Conservation (phyloP, 2,888 invertebrate species). For the Crocallis elinguaria region DNA sequence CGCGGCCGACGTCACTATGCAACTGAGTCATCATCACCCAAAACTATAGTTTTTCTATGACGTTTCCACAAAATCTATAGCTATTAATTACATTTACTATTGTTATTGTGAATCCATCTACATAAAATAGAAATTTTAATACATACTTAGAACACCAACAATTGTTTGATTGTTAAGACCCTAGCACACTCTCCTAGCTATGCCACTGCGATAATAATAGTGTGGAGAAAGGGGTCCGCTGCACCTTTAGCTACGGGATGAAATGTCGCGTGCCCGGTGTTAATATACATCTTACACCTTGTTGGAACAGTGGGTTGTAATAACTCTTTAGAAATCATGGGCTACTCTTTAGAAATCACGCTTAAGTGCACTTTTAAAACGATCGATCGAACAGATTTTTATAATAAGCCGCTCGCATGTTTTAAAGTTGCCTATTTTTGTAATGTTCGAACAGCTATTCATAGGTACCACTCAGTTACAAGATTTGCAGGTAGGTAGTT, state of each 20-base stretch:
- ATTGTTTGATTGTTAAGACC: conserved; percentile 57
- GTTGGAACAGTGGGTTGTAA: conserved; percentile 34
- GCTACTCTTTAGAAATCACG: neutral
- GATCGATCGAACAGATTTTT: too few relatives aligned
- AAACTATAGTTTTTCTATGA: neutral
- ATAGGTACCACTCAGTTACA: too few relatives aligned
- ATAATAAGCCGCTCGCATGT: too few relatives aligned
- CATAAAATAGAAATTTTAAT: neutral
- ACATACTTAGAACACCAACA: conserved; percentile 14
- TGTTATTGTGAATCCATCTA: neutral
- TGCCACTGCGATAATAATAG: conserved; percentile 27
- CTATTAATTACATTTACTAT: neutral
- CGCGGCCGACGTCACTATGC: too few relatives aligned
- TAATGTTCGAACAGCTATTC: too few relatives aligned
- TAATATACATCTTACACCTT: conserved; percentile 49
- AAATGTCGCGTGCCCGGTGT: conserved; percentile 69
- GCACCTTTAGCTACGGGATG: conserved; percentile 67
- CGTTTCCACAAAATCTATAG: too few relatives aligned
- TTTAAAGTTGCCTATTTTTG: too few relatives aligned
- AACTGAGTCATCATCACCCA: too few relatives aligned
- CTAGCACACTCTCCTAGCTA: conserved; percentile 57
- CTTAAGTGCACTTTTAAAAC: neutral
- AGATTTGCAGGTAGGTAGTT: too few relatives aligned
- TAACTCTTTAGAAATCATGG: conserved; percentile 9
- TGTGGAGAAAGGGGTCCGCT: conserved; percentile 70